Base-by-base conservation (phyloP, 2,888 invertebrate species). In the Arrhopalites spinosus region DNA sequence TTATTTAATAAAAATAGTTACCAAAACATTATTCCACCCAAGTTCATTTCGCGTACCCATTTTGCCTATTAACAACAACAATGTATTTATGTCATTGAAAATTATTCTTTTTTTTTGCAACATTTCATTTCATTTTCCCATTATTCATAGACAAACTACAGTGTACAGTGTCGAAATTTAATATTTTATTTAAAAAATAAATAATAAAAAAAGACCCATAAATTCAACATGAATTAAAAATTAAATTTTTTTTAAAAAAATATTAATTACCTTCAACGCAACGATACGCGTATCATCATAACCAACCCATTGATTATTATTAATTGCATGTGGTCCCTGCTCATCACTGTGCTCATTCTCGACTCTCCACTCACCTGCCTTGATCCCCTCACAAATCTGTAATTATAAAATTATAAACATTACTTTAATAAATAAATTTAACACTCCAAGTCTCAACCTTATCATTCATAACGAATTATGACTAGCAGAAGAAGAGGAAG, bases 21-120 rank as follows among this genome's bases (percentile, higher is more conserved):
- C 94, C 94, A 94, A 86, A 93, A 93, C 94, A 94, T 94, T 69
- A 94, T 93, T 29, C 96, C 96, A 83, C 96, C 96, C 29, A 96
- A 88, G 72, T 91, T 90, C 81, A 93, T 91, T 77, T 94, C 91
- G 45, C 91, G 92, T 0, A 94, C 95, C 84, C 94, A 96, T 83
- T 91, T 90, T 0, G 93, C 91, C 88, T 86, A 74, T 5, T 50
- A 3, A 71, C n/a, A 20, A 29, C n/a, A 69, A 17, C 71, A 69
- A 75, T 67, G n/a, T 36, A 68, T 45, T 47, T 68, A 68, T n/a
- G 69, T 69, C 30, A n/a, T 27, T n/a, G n/a, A n/a, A n/a, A n/a
- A 25, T 27, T 15, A 64, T 25, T 68, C 20, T 68, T n/a, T 27
- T 20, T 27, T 17, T n/a, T n/a, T n/a, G n/a, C n/a, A n/a, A n/a